Percentiles rank a stretch among this genome's conserved stretches.
These are phyloP conservation scores for Epirrhoe tristata DNA, from an alignment of 2,888 invertebrate genomes.

Conservation along the genomic window DNA sequence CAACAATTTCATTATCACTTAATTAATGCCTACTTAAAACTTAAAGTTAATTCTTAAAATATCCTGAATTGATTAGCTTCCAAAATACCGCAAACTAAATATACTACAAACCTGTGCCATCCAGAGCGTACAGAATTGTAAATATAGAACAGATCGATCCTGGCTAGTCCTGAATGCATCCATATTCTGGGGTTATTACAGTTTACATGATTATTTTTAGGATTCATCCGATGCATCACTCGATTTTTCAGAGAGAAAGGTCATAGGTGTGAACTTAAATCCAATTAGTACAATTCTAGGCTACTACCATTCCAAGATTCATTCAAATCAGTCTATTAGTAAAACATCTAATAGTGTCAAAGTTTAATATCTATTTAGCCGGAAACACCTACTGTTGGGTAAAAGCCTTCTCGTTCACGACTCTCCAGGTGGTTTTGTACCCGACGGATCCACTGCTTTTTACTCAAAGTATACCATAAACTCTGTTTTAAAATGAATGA, in stretches of 20 bases:
- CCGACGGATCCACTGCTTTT: no score
- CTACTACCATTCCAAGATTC: no score
- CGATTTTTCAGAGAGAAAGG: not conserved
- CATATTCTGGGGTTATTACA: conserved; percentile 24
- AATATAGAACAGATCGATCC: conserved; percentile 43
- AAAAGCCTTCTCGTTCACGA: no score
- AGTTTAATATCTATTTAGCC: no score
- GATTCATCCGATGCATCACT: not conserved
- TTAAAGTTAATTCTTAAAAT: conserved; percentile 14
- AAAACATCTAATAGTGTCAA: no score
- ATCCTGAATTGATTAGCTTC: conserved; percentile 13
- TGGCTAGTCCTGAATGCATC: conserved; percentile 13
- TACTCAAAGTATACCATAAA: no score
- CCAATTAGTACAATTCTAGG: no score
- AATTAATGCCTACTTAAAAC: not conserved
- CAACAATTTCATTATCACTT: no score
- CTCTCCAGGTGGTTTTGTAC: no score
- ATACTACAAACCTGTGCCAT: not conserved
- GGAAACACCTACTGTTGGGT: no score
- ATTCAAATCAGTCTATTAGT: no score
- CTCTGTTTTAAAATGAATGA: no score
- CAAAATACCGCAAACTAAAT: conserved; percentile 21
- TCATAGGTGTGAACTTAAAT: not conserved
- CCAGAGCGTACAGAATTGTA: conserved; percentile 22
- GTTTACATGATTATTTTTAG: not conserved